Evolutionary conservation across 2,888 invertebrate species (phyloP), one percentile per base, ranked within the genome.

Genomic region (Rotaria sp.): DNA sequence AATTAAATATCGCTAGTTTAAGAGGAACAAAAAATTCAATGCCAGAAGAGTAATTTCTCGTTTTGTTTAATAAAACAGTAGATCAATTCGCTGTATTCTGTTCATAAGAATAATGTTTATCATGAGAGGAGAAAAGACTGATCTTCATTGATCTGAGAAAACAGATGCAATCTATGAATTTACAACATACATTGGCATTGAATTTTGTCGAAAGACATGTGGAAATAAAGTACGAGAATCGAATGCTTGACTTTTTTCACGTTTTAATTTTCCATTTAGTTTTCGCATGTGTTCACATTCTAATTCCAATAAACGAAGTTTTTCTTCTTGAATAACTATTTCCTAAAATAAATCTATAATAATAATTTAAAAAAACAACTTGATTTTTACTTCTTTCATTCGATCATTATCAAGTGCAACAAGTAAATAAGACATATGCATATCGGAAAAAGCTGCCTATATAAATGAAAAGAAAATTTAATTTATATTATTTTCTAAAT

Each of bases 321-420:
- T 80, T 80, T 80, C 45, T 45, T 45, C n/a, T 80, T 80, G 80
- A 18, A 80, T 80, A 45, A 2, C 5, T 2, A 80, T 80, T 80
- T 80, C 45, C 80, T 80, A 35, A 35, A 67, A 59, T 0, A 15
- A 35, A 30, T 18, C n/a, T 18, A 35, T 35, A 18, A 18, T 11
- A 67, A 35, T 26, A 2, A 67, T 30, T 30, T 30, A 8, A 21
- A 24, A 67, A 24, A 13, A 50, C 18, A 30, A 21, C 10, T 35
- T 67, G 2, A 15, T 18, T 11, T n/a, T n/a, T 80, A 80, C 80
- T 45, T 80, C 26, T 41, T 15, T 38, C 80, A 80, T 80, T 26
- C 26, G 80, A 80, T 45, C 41, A 80, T 80, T 80, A 45, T 80
- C 80, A 26, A 80, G 45, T 80, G 80, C 45, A 24, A 80, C 80